Conservation (phyloP, 2,797 vertebrate genomes). For the Scomberomorus guttatus region DNA sequence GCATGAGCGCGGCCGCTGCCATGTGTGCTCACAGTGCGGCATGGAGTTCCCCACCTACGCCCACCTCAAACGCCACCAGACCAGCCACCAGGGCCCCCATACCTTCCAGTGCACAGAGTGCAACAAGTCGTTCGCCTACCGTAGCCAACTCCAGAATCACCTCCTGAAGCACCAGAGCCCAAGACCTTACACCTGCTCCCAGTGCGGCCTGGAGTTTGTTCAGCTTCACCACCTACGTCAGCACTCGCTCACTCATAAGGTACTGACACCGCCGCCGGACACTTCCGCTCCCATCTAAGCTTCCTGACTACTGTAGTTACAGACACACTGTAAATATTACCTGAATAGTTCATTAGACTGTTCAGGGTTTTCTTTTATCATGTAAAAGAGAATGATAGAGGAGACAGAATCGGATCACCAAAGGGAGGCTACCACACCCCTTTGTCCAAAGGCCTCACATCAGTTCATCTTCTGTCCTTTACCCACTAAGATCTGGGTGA, state of each 20-base stretch:
- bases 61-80: conserved; percentile 96
- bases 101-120: conserved; percentile 97
- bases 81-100: conserved; percentile 95
- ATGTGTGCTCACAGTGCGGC: conserved; percentile 95
- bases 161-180: conserved; percentile 97
- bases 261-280: conserved; percentile 68
- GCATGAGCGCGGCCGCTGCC: conserved; percentile 95
- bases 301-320: conserved; percentile 3
- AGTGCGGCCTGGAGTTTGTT: conserved; percentile 97
- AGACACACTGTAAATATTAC: conserved; percentile 25
- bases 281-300: conserved; percentile 8
- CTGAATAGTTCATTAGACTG: conserved; percentile 1
- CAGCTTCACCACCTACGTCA: conserved; percentile 98
- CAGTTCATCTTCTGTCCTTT: conserved; percentile 40
- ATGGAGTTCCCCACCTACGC: conserved; percentile 98
- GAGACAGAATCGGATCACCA: conserved; percentile 3
- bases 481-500: conserved; percentile 39
- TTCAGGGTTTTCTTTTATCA: neutral
- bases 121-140: conserved; percentile 96
- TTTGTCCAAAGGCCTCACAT: conserved; percentile 16
- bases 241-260: conserved; percentile 97
- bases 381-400: conserved; percentile 5
- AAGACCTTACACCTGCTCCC: conserved; percentile 95
- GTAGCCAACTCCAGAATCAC: conserved; percentile 98
- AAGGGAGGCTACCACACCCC: conserved; percentile 25